Evolutionary conservation across 2,888 invertebrate species (phyloP), one percentile per base, ranked within the genome.

Genomic region (Ectemnius continuus): DNA sequence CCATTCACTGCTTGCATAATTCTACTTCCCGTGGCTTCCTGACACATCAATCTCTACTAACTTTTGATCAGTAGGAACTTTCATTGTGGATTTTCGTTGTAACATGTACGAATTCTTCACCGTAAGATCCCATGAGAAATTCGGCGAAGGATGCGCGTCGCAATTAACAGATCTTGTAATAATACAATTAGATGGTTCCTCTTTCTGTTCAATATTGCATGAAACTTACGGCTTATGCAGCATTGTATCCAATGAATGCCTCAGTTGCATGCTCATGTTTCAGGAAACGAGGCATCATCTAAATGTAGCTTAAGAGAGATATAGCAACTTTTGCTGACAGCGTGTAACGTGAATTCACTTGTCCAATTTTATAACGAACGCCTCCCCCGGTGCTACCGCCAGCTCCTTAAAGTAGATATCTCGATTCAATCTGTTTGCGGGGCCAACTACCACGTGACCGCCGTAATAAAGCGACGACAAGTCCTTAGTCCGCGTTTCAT

Each of bases 381-480:
- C 94, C 88, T 94, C 94, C 67, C 93, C 93, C 5, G 94, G 93
- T 81, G 92, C 92, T 78, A 92, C 90, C 59, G 89, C 92, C 81
- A 93, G 91, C 87, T 91, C 91, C 85, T 93, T 92, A 82, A 94
- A 94, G 14, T 92, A 92, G 66, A 94, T 90, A 61, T 91, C 90
- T 52, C 85, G 84, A 72, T 91, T 88, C 47, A 89, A 75, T 80
- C 90, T 91, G 71, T 92, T 91, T 0, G 90, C 83, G 0, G 93
- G 92, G 2, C 93, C 93, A n/a, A 93, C 92, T 23, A 93, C 90
- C 4, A 94, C 91, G 61, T 92, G 90, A 0, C 97, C 97, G 63
- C 95, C 95, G 86, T 96, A 97, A 88, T 95, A 95, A 90, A 95
- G 93, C 0, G 94, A 93, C 0, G 96, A 95, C 70, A 97, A 92